Evolutionary conservation across 23 tunicate genomes (phyloP).

Genomic region (Halocynthia aurantium): DNA sequence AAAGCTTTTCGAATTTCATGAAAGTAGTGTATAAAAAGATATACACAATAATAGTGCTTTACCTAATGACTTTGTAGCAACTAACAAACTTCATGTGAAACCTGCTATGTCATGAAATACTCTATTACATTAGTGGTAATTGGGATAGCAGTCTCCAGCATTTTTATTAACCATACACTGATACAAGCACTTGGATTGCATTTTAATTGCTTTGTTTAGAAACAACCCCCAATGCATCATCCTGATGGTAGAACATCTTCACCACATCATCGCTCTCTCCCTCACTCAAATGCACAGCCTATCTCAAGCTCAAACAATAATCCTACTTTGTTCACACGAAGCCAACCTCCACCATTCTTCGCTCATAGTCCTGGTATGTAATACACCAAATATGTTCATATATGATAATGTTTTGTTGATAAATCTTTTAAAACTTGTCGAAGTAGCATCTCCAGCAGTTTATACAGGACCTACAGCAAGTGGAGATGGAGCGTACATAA

Average conservation of each 20-base stretch:
- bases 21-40: no score
- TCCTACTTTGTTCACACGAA: neutral
- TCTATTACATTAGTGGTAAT: no score
- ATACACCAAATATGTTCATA: neutral
- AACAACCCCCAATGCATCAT: constrained; percentile 5
- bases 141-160: no score
- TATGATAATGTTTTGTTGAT: neutral
- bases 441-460: neutral
- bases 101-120: no score
- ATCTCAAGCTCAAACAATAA: neutral
- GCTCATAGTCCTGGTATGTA: neutral
- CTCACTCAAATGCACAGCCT: neutral
- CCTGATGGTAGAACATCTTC: constrained; percentile 3
- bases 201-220: no score
- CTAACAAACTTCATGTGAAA: no score
- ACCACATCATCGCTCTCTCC: neutral
- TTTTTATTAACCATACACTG: no score
- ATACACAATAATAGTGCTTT: no score
- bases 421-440: neutral
- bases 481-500: neutral
- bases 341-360: neutral
- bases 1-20: no score
- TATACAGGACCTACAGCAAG: constrained; percentile 1
- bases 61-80: no score
- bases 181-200: no score